Evolutionary conservation across 2,888 invertebrate genomes (phyloP), one percentile per base, ranked within the genome.

Genomic region (Caradrina clavipalpis): DNA sequence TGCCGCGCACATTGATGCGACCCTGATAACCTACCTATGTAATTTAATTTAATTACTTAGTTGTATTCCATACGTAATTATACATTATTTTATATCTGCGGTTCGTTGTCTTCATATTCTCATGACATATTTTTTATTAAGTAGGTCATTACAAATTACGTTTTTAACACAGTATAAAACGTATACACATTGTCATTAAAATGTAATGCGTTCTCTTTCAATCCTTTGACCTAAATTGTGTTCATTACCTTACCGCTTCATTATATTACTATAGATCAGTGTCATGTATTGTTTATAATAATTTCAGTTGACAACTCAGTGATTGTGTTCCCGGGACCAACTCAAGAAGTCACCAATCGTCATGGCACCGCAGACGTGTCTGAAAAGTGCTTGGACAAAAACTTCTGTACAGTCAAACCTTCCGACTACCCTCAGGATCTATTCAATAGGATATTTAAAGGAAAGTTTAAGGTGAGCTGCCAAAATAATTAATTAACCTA

Each of bases 331-430:
- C 92, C 92, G 0, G 92, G 93, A 0, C 91, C 91, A 0, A 78
- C 84, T 13, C 85, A 90, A 65, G 89, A 88, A 5, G 58, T 86
- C 0, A 66, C 73, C 56, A 87, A 80, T 68, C 78, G 89, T 8
- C 83, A 89, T 54, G 88, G 88, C 1, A 54, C 42, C 8, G 39
- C 19, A 0, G 84, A 86, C 0, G 71, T 76, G 0, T 83, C 93
- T 0, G 87, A 89, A 0, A 80, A 84, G 13, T 94, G 94, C 71
- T 82, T 78, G 53, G 78, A 85, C 42, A 85, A 87, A 19, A 91
- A 86, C 11, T 95, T 88, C 81, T 95, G 94, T 76, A 90, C 91
- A 0, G 64, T 92, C 19, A 94, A 92, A 70, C 93, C 94, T 0
- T 57, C 78, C 0, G 83, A 92, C 59, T 95, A 94, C 26, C 94